Percentiles rank a stretch among this genome's conserved stretches.
Evolutionary conservation across 2,113 vertebrate species (phyloP).

Genomic region (Irena cyanogastra): DNA sequence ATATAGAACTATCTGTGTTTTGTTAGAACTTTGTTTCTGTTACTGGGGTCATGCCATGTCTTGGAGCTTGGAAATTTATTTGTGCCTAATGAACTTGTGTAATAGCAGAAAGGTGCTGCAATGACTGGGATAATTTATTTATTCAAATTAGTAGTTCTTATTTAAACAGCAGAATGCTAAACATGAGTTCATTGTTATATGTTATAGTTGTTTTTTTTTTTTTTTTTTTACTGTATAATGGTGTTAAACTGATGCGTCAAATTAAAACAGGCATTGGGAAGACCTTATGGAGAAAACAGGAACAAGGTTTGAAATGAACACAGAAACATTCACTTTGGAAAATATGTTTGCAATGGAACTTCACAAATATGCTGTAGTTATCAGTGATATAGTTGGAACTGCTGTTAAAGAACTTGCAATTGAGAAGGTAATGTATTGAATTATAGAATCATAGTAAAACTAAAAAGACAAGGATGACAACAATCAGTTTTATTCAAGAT

Average conservation of each 20-base stretch:
- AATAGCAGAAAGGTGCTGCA: neutral
- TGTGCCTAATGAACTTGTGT: neutral
- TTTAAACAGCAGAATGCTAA: neutral
- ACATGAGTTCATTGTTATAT: neutral
- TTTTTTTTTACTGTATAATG: neutral
- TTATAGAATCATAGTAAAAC: neutral
- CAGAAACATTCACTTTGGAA: constrained; percentile 88
- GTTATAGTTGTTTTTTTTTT: neutral
- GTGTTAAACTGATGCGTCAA: neutral
- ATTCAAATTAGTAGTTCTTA: neutral
- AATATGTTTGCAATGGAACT: constrained; percentile 98
- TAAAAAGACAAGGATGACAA: neutral
- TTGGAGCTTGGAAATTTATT: neutral
- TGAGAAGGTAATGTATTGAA: constrained; percentile 79
- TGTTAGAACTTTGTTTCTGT: neutral
- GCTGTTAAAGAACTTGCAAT: constrained; percentile 92
- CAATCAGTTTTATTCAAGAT: neutral
- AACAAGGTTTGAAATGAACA: constrained; percentile 86
- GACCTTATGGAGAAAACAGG: constrained; percentile 87
- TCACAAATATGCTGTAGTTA: constrained; percentile 79
- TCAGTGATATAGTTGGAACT: constrained; percentile 84
- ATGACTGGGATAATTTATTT: neutral
- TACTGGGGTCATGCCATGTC: neutral
- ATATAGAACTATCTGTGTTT: neutral
- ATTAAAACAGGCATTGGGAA: constrained; percentile 85